Evolutionary conservation across 2,888 invertebrate genomes (phyloP).

Genomic region (Hanleya hanleyi): DNA sequence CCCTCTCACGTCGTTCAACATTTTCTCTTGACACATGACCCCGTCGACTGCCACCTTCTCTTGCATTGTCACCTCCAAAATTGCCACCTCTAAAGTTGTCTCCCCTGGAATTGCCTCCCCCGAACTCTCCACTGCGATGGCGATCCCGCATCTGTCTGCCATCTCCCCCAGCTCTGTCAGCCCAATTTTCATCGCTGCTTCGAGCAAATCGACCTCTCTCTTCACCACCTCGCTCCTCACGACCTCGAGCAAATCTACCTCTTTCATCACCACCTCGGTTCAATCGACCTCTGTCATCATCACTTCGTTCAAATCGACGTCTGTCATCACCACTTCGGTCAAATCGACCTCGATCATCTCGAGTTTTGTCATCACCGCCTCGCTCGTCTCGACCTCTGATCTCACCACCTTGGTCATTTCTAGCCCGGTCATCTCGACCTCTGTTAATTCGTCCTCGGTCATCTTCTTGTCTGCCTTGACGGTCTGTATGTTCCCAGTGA

Average conservation of each 20-base stretch:
- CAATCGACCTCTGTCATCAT: not conserved
- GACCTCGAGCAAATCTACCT: conserved; percentile 23
- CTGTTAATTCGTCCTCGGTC: conserved; percentile 15
- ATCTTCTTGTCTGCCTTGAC: not conserved
- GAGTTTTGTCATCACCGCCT: not conserved
- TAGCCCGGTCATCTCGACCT: conserved; percentile 13
- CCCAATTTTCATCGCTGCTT: not conserved
- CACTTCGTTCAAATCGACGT: not conserved
- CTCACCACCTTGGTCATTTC: not conserved
- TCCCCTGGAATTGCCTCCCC: not conserved
- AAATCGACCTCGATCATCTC: not conserved
- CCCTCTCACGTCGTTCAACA: conserved; percentile 27
- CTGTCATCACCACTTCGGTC: not conserved
- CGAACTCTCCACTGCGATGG: not conserved
- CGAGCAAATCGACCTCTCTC: conserved; percentile 21
- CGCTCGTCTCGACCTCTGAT: not conserved
- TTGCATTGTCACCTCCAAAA: not conserved
- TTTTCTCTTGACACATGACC: too few species aligned
- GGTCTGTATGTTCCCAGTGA: not conserved
- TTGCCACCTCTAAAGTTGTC: not conserved
- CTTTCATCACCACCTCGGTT: not conserved
- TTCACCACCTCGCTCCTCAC: conserved; percentile 26
- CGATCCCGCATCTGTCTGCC: not conserved
- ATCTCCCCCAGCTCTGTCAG: not conserved
- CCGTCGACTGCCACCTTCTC: not conserved